These are phyloP conservation scores for Meliscaeva auricollis DNA, from an alignment of 2,888 invertebrate species.

Conservation along the genomic window DNA sequence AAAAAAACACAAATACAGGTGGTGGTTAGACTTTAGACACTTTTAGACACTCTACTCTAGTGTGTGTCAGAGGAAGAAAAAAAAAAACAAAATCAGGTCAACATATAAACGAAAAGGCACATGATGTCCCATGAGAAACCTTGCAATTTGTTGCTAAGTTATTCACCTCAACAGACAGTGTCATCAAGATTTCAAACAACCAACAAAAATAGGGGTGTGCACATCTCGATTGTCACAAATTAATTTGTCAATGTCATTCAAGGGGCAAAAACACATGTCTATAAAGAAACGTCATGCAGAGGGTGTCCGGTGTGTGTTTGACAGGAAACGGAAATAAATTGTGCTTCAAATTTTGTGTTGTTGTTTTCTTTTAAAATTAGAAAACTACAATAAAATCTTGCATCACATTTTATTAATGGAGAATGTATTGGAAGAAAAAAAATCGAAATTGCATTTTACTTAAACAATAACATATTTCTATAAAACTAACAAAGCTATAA, in stretches of 20 bases:
- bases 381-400: background rate
- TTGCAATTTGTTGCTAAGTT: slow-evolving; percentile 19
- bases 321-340: slow-evolving; percentile 28
- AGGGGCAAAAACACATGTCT: background rate
- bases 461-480: background rate
- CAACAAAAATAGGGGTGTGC: slow-evolving; percentile 11
- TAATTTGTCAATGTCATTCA: slow-evolving; percentile 52
- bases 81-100: slow-evolving; percentile 30
- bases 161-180: slow-evolving; percentile 23
- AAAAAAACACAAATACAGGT: slow-evolving; percentile 42
- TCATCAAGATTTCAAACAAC: background rate
- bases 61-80: background rate
- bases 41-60: too few relatives aligned
- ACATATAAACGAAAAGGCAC: slow-evolving; percentile 30
- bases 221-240: background rate
- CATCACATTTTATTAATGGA: slow-evolving; percentile 14
- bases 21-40: background rate
- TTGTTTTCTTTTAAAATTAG: background rate
- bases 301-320: background rate
- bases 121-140: slow-evolving; percentile 26
- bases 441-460: background rate
- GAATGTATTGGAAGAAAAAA: background rate
- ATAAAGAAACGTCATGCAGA: background rate
- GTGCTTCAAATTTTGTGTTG: too few relatives aligned
- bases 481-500: background rate